phyloP scores from a whole-genome alignment of 2,888 invertebrate genomes.

The Cryptus armator region DNA sequence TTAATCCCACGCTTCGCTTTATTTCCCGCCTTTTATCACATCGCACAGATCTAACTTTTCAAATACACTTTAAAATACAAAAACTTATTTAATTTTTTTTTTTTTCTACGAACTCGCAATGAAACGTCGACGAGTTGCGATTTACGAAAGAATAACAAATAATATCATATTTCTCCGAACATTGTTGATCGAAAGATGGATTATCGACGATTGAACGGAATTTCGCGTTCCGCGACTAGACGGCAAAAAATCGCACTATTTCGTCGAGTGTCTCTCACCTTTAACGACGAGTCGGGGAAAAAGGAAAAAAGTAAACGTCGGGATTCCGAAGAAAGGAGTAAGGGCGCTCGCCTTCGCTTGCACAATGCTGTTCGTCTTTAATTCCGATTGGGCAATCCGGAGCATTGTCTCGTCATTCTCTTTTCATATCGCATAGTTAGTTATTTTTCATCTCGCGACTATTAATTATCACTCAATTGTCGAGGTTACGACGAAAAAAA shows the following conservation, averaged over 20 bases:
- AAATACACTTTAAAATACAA: not conserved
- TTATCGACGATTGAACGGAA: constrained; percentile 12
- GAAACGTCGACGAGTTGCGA: not conserved
- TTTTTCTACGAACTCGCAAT: not conserved
- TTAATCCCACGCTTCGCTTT: not conserved
- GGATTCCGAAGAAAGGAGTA: constrained; percentile 60
- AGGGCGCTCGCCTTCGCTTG: constrained; percentile 50
- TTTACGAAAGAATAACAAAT: not conserved
- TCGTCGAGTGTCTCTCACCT: not conserved
- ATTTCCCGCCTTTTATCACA: not conserved
- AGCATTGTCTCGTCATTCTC: constrained; percentile 72
- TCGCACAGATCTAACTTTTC: not conserved
- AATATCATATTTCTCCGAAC: too few relatives aligned
- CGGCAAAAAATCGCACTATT: not conserved
- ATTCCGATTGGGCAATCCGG: constrained; percentile 73
- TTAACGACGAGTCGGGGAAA: constrained; percentile 15
- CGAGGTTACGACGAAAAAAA: constrained; percentile 7
- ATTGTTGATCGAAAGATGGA: not conserved
- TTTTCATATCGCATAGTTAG: constrained; percentile 38
- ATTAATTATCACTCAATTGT: constrained; percentile 61
- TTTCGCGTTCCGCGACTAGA: not conserved
- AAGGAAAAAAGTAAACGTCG: constrained; percentile 21
- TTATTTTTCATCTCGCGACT: constrained; percentile 5
- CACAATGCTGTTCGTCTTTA: constrained; percentile 74
- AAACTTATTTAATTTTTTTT: not conserved